These are phyloP conservation scores for Brachionus asplanchnoidis DNA, from an alignment of 1,140 invertebrate genomes.

Conservation along the genomic window DNA sequence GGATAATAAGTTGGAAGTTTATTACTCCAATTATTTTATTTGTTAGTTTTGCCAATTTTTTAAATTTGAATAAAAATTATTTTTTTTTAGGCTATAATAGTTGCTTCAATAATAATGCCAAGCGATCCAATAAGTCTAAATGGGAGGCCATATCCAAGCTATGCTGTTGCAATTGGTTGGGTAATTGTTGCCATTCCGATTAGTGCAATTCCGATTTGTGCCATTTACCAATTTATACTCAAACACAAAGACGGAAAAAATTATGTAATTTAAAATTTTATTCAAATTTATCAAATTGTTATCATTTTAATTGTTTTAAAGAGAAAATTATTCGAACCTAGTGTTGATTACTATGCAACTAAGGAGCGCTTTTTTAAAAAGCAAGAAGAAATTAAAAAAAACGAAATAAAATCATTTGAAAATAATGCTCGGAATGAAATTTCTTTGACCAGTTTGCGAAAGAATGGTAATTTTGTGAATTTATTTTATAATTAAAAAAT, in stretches of 20 bases:
- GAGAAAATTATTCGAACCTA: background rate
- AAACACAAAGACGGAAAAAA: background rate
- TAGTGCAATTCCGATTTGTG: slow-evolving; percentile 14
- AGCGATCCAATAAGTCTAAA: background rate
- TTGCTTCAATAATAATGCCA: slow-evolving; percentile 4
- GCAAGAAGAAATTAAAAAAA: background rate
- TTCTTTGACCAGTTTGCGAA: background rate
- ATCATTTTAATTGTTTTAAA: background rate
- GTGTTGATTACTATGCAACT: slow-evolving; percentile 6
- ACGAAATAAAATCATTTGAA: background rate
- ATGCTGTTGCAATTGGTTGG: slow-evolving; percentile 25
- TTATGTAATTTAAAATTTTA: background rate
- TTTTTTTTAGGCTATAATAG: background rate
- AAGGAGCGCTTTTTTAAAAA: background rate
- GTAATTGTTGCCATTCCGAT: slow-evolving; percentile 35
- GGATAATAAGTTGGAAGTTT: slow-evolving; percentile 38
- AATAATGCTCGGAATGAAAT: background rate
- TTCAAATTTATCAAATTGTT: background rate
- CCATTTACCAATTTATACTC: slow-evolving; percentile 12
- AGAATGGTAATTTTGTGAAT: background rate
- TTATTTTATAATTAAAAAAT: background rate
- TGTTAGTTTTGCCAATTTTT: background rate
- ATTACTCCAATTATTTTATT: slow-evolving; percentile 33
- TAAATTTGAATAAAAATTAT: background rate
- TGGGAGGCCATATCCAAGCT: slow-evolving; percentile 45